A percentile compares a stretch with the other conserved stretches of the same genome.
phyloP scores from a whole-genome alignment of 2,888 invertebrate species.

The Melieria crassipennis region DNA sequence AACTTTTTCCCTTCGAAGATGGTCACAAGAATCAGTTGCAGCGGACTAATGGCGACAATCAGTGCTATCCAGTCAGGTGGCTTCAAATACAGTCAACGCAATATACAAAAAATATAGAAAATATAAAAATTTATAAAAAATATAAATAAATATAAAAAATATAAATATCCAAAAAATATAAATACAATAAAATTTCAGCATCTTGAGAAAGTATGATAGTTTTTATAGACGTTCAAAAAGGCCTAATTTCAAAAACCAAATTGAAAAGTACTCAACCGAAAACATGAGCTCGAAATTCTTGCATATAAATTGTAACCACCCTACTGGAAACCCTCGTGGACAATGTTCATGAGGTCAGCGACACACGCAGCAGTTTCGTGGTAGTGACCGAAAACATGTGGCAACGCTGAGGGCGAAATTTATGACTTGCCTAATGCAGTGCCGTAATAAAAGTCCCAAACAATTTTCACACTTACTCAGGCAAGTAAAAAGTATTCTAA shows the following conservation, averaged over 20 bases:
- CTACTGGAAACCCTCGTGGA: neutral
- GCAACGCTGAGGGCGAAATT: constrained; percentile 2
- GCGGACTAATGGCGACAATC: no score
- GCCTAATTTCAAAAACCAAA: neutral
- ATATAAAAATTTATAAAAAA: no score
- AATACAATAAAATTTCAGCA: no score
- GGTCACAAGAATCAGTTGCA: no score
- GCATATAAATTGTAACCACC: no score
- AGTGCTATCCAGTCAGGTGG: no score
- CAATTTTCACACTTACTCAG: neutral
- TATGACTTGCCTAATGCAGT: constrained; percentile 18
- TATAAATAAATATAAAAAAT: no score
- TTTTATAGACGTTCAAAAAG: neutral
- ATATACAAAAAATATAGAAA: no score
- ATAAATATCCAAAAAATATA: no score
- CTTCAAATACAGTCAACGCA: no score
- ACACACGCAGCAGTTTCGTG: neutral
- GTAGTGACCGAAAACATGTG: neutral
- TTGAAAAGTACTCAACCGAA: neutral
- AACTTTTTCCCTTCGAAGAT: no score
- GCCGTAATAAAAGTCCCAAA: neutral
- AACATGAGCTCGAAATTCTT: neutral
- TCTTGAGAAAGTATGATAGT: neutral
- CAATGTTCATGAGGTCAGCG: neutral
- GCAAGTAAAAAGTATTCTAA: neutral